phyloP scores from a whole-genome alignment of 2,888 invertebrate genomes.

The Lydus trimaculatus region DNA sequence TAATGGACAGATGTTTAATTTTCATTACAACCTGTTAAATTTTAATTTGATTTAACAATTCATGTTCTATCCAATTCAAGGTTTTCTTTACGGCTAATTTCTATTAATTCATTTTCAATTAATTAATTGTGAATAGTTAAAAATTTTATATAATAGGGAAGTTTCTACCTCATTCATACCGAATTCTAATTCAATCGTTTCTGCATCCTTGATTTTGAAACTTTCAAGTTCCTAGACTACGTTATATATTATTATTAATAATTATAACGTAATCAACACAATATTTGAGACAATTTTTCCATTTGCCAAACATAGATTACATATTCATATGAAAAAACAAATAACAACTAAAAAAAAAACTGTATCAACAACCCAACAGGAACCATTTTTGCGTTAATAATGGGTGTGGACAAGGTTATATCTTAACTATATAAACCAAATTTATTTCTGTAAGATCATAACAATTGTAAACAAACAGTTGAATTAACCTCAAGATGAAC shows the following conservation, averaged over 20 bases:
- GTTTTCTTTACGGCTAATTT: background rate
- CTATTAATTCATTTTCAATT: background rate
- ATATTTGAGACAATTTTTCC: background rate
- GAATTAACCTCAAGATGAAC: slow-evolving; percentile 24
- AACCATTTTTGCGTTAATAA: slow-evolving; percentile 20
- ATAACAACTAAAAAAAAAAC: background rate
- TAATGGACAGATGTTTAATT: background rate
- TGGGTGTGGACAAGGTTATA: slow-evolving; percentile 50
- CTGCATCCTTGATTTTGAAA: background rate
- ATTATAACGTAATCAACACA: background rate
- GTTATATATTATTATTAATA: background rate
- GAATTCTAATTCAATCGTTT: background rate
- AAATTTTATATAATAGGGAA: background rate
- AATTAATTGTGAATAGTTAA: background rate
- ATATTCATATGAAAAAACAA: background rate
- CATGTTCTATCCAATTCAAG: background rate
- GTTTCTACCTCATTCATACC: background rate
- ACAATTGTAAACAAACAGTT: slow-evolving; percentile 29
- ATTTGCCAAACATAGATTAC: background rate
- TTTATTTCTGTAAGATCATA: slow-evolving; percentile 35
- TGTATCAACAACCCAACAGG: background rate
- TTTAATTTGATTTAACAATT: too few species aligned
- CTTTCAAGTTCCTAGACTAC: background rate
- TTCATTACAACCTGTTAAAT: background rate
- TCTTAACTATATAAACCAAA: slow-evolving; percentile 42